Conservation (phyloP, 2,888 invertebrate species). For the Neoascia interrupta region DNA sequence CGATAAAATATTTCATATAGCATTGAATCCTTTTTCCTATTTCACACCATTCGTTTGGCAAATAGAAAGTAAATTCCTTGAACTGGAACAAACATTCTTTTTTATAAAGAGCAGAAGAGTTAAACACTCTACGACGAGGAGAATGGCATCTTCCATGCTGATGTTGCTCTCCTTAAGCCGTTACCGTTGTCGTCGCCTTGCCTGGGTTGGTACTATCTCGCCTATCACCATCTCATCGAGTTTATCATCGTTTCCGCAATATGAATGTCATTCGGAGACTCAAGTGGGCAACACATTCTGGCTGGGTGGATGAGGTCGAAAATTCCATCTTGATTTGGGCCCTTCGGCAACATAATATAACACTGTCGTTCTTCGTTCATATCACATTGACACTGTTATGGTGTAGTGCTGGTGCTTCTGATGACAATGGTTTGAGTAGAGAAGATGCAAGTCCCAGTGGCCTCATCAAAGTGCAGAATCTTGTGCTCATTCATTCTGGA, state of each 20-base stretch:
- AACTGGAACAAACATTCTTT: slow-evolving; percentile 55
- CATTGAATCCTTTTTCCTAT: slow-evolving; percentile 23
- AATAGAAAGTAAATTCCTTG: slow-evolving; percentile 47
- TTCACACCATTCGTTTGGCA: slow-evolving; percentile 10
- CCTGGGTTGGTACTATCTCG: slow-evolving; percentile 2
- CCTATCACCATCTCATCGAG: slow-evolving; percentile 49
- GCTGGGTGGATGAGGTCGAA: slow-evolving; percentile 41
- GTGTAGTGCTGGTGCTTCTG: background rate
- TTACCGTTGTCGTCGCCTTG: background rate
- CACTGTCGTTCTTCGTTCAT: background rate
- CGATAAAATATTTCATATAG: slow-evolving; percentile 59
- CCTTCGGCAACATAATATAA: slow-evolving; percentile 13
- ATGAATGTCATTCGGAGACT: slow-evolving; percentile 60
- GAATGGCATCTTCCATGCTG: background rate
- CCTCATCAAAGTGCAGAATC: slow-evolving; percentile 49
- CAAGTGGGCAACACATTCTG: slow-evolving; percentile 40
- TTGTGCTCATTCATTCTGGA: slow-evolving; percentile 37
- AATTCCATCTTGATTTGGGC: slow-evolving; percentile 55
- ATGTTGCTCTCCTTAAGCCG: slow-evolving; percentile 9
- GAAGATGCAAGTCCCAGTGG: slow-evolving; percentile 34
- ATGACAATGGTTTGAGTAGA: background rate
- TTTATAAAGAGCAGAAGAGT: too few relatives aligned
- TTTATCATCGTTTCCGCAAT: slow-evolving; percentile 65
- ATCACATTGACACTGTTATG: background rate
- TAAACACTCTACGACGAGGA: background rate